A percentile compares a stretch with the other conserved stretches of the same genome.
Conservation (phyloP, 2,888 invertebrate genomes). For the Caenorhabditis japonica region DNA sequence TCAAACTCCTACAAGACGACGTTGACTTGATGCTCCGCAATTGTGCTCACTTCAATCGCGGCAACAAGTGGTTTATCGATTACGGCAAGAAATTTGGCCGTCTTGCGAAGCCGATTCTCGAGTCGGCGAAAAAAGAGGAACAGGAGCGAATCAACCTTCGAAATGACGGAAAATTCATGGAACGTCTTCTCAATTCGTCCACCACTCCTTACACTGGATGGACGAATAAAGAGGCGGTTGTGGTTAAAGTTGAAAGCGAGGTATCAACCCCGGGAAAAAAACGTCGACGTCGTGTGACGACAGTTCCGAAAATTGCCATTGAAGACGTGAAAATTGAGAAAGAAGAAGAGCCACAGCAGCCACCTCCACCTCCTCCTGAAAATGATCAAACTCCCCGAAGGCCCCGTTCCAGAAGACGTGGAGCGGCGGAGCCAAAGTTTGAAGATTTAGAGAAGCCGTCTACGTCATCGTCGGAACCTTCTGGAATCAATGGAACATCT, state of each 20-base stretch:
- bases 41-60: conserved; percentile 92
- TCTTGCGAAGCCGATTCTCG: conserved; percentile 9
- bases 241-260: background rate
- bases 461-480: background rate
- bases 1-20: conserved; percentile 88
- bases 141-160: conserved; percentile 2
- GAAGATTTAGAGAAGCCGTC: conserved; percentile 5
- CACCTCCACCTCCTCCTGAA: background rate
- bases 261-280: background rate
- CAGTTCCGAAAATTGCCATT: background rate
- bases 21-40: conserved; percentile 96
- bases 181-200: background rate
- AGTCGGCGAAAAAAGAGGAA: conserved; percentile 3
- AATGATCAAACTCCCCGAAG: background rate
- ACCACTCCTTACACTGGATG: conserved; percentile 11
- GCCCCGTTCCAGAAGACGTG: conserved; percentile 15
- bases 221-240: background rate
- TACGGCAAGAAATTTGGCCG: conserved; percentile 59
- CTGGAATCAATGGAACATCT: too few species aligned
- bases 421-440: background rate
- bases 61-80: conserved; percentile 59
- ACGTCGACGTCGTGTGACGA: background rate
- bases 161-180: conserved; percentile 5
- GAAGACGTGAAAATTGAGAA: conserved; percentile 1
- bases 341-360: background rate